phyloP scores from a whole-genome alignment of 2,888 invertebrate species.

The Dione juno region DNA sequence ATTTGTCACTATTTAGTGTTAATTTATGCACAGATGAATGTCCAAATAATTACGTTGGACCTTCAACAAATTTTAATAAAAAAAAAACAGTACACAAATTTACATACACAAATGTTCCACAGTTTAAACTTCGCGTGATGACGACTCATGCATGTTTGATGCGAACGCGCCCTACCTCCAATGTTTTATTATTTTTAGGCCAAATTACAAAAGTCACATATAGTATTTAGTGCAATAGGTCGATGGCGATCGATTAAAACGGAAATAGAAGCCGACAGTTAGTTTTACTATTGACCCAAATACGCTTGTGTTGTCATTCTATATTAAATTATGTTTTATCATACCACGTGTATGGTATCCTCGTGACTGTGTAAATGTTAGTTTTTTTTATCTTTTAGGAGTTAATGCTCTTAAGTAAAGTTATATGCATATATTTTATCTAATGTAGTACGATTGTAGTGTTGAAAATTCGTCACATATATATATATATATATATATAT shows the following conservation, averaged over 20 bases:
- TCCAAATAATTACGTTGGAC: too few species aligned
- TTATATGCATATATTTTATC: neutral
- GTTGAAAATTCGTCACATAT: too few species aligned
- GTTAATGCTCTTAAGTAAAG: neutral
- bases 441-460: too few species aligned
- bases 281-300: slow-evolving; percentile 50
- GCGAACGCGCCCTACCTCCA: slow-evolving; percentile 47
- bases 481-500: too few species aligned
- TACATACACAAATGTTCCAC: slow-evolving; percentile 7
- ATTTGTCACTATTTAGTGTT: too few species aligned
- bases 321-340: slow-evolving; percentile 32
- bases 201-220: slow-evolving; percentile 52
- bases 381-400: neutral
- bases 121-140: slow-evolving; percentile 41
- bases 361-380: neutral
- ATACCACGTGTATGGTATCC: neutral
- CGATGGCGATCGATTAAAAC: slow-evolving; percentile 58
- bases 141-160: slow-evolving; percentile 66
- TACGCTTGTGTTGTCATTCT: slow-evolving; percentile 40
- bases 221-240: slow-evolving; percentile 71
- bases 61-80: neutral
- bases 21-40: too few species aligned
- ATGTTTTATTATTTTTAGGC: slow-evolving; percentile 78
- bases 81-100: neutral
- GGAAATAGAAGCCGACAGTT: slow-evolving; percentile 50